phyloP scores from a whole-genome alignment of 2,888 invertebrate species.

The Cybosia mesomella region DNA sequence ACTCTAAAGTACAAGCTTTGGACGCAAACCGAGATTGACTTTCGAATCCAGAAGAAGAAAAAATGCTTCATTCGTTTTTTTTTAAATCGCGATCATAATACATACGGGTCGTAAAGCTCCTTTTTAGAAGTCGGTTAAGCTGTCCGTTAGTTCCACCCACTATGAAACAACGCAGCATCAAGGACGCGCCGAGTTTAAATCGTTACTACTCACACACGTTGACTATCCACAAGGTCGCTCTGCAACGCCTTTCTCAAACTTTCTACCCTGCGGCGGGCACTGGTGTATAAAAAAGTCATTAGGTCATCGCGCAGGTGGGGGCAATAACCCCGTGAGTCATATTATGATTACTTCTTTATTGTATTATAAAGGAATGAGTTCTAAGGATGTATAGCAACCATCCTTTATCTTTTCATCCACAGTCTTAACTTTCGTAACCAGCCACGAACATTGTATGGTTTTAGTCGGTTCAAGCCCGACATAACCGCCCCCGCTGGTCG shows the following conservation, averaged over 20 bases:
- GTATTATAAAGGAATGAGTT: not conserved
- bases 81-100: not conserved
- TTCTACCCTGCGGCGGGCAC: constrained; percentile 47
- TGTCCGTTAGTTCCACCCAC: not conserved
- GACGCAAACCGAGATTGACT: no score
- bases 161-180: not conserved
- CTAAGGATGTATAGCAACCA: not conserved
- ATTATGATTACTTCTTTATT: constrained; percentile 37
- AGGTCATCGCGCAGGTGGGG: constrained; percentile 47
- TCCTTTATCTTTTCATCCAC: no score
- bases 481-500: no score
- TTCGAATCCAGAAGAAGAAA: no score
- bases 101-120: no score
- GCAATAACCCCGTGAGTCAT: constrained; percentile 42
- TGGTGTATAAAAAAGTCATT: constrained; percentile 34
- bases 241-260: constrained; percentile 50
- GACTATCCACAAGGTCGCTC: constrained; percentile 20
- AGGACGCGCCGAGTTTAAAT: constrained; percentile 4
- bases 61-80: no score
- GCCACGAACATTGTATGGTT: no score
- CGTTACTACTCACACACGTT: constrained; percentile 18
- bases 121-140: not conserved
- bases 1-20: no score
- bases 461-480: no score
- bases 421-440: no score